Conservation (phyloP, 2,888 invertebrate genomes). For the Apocheima hispidaria region DNA sequence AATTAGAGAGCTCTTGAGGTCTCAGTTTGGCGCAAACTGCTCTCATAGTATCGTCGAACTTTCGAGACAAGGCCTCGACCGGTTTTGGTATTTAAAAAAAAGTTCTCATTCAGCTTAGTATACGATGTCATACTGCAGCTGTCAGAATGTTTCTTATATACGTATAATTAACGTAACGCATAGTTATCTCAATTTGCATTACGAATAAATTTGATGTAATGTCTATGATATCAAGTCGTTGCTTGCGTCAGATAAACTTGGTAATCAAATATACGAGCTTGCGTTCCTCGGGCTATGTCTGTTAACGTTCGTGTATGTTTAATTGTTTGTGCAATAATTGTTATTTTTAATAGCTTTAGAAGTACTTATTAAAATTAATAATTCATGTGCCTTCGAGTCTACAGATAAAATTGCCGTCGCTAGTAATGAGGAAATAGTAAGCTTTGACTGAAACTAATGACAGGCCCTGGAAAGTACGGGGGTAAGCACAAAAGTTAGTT, state of each 20-base stretch:
- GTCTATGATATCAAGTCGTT: conserved; percentile 2
- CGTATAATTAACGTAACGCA: too few relatives aligned
- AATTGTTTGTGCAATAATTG: conserved; percentile 33
- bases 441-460: conserved; percentile 38
- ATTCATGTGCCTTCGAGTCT: not conserved
- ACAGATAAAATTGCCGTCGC: not conserved
- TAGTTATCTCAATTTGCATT: too few relatives aligned
- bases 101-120: too few relatives aligned
- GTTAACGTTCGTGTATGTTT: conserved; percentile 30
- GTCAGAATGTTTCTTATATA: too few relatives aligned
- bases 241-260: conserved; percentile 49
- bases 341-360: conserved; percentile 15
- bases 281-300: conserved; percentile 27
- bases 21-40: too few relatives aligned
- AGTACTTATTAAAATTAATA: conserved; percentile 14
- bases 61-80: too few relatives aligned
- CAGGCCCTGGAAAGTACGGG: conserved; percentile 32
- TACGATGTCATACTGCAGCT: too few relatives aligned
- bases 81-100: too few relatives aligned
- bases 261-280: conserved; percentile 43
- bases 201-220: not conserved
- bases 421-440: conserved; percentile 36
- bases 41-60: too few relatives aligned
- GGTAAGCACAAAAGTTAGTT: conserved; percentile 53
- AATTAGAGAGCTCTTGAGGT: too few relatives aligned